phyloP scores from a whole-genome alignment of 2,113 vertebrate species.

The Phalacrocorax carbo region DNA sequence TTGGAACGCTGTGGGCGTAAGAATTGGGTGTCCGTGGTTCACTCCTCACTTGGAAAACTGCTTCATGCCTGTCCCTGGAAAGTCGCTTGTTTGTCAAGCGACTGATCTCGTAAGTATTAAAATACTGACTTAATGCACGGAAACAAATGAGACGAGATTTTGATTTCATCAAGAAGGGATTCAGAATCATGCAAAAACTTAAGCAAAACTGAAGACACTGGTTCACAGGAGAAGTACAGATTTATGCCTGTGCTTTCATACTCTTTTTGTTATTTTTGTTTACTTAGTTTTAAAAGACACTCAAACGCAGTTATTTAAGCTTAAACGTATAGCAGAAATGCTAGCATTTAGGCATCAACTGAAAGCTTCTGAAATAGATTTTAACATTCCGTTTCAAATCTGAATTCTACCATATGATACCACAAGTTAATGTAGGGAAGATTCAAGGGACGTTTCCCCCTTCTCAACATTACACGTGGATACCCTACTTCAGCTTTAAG shows the following conservation, averaged over 20 bases:
- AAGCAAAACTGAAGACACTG: not conserved
- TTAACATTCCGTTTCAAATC: not conserved
- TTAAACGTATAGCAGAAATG: not conserved
- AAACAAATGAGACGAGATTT: not conserved
- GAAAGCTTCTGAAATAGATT: not conserved
- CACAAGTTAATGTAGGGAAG: rapidly evolving
- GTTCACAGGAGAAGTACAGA: not conserved
- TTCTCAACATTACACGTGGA: rapidly evolving
- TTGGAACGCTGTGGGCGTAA: not conserved
- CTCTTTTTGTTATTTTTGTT: not conserved
- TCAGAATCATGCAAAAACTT: not conserved
- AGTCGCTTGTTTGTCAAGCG: not conserved
- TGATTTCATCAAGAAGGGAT: not conserved
- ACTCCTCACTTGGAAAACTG: not conserved
- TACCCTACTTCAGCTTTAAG: not conserved
- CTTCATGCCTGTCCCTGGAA: not conserved
- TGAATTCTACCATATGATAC: rapidly evolving
- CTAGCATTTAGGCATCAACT: not conserved
- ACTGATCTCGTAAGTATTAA: too few relatives aligned
- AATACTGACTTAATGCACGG: not conserved
- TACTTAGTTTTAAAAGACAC: not conserved
- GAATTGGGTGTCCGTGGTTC: rapidly evolving
- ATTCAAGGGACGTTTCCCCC: not conserved
- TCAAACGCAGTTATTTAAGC: not conserved
- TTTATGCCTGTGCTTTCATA: not conserved